phyloP scores from a whole-genome alignment of 53 echinoderm and acorn worm species.

The Holothuria scabra region DNA sequence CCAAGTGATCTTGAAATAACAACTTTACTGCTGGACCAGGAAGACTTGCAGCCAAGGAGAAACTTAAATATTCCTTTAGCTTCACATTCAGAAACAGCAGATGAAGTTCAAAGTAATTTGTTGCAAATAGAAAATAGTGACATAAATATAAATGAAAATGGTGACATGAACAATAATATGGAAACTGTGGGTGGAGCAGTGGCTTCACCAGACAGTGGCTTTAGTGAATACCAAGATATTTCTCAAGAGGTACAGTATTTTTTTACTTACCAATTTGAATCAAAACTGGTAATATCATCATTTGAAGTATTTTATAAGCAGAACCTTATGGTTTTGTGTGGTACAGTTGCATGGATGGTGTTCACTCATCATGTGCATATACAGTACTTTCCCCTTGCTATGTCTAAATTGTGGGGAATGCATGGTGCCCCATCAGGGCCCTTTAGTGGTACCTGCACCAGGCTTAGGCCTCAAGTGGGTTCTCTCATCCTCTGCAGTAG shows the following conservation, averaged over 20 bases:
- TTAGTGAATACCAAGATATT: slow-evolving; percentile 25
- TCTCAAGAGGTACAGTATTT: slow-evolving; percentile 37
- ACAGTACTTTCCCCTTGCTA: too few relatives aligned
- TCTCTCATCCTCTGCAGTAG: too few relatives aligned
- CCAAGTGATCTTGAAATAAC: slow-evolving; percentile 58
- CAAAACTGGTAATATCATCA: too few relatives aligned
- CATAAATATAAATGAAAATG: slow-evolving; percentile 4
- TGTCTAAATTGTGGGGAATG: too few relatives aligned
- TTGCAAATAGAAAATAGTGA: slow-evolving; percentile 22
- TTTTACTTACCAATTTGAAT: too few relatives aligned
- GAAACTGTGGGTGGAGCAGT: slow-evolving; percentile 60
- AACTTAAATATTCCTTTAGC: slow-evolving; percentile 11
- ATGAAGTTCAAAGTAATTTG: slow-evolving; percentile 7
- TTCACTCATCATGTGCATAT: too few relatives aligned
- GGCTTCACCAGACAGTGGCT: slow-evolving; percentile 8
- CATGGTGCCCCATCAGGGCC: too few relatives aligned
- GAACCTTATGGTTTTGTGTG: too few relatives aligned
- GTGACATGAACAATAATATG: slow-evolving; percentile 66
- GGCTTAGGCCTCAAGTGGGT: too few relatives aligned
- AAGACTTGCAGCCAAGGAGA: slow-evolving; percentile 13
- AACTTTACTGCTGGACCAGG: slow-evolving; percentile 76
- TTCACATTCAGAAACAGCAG: neutral
- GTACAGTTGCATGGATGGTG: too few relatives aligned
- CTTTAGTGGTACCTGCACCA: too few relatives aligned
- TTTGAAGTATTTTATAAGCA: too few relatives aligned